phyloP scores from a whole-genome alignment of 2,113 vertebrate species.

The Myanophis thanlyinensis region DNA sequence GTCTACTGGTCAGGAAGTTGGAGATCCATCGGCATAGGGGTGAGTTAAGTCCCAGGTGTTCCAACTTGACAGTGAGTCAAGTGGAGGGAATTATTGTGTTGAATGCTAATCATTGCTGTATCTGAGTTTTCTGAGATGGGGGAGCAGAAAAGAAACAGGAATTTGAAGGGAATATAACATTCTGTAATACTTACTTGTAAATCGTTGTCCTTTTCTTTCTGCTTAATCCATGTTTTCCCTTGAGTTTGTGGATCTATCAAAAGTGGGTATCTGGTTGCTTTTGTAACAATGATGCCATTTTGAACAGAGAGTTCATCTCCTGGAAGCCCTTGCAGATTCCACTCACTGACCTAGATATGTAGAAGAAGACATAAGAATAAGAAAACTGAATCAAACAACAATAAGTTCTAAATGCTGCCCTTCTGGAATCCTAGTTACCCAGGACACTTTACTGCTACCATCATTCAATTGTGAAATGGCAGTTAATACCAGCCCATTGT shows the following conservation, averaged over 20 bases:
- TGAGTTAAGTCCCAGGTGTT: too few relatives aligned
- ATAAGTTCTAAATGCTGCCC: not conserved
- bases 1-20: too few relatives aligned
- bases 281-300: constrained; percentile 79
- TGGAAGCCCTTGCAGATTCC: constrained; percentile 77
- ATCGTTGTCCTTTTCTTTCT: constrained; percentile 74
- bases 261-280: constrained; percentile 77
- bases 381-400: not conserved
- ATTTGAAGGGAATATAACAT: not conserved
- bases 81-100: too few relatives aligned
- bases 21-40: too few relatives aligned
- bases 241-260: constrained; percentile 77
- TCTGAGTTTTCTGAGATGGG: not conserved
- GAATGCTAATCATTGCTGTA: not conserved
- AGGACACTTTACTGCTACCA: not conserved
- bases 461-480: not conserved
- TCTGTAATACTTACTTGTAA: constrained; percentile 62
- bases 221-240: constrained; percentile 78
- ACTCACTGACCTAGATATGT: constrained; percentile 69
- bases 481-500: not conserved
- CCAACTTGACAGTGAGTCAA: too few relatives aligned
- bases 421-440: not conserved
- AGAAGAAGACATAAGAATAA: not conserved
- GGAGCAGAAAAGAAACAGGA: not conserved
- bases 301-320: constrained; percentile 78